Conservation (phyloP, 2,888 invertebrate species). For the Stenurella melanura region DNA sequence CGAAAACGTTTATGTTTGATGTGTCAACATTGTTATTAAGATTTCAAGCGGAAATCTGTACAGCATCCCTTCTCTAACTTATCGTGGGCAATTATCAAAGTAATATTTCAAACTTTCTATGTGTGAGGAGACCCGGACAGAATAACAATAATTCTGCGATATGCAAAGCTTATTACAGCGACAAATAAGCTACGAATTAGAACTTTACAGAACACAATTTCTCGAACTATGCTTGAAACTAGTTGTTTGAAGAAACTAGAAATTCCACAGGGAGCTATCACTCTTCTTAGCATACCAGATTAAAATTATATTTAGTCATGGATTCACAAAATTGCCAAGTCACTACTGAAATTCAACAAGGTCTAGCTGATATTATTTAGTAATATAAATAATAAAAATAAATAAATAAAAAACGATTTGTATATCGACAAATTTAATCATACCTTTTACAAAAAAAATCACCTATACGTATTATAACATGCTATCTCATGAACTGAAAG, state of each 20-base stretch:
- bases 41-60: too few relatives aligned
- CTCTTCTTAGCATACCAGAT: background rate
- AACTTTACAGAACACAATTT: background rate
- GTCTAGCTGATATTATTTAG: too few relatives aligned
- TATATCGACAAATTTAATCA: too few relatives aligned
- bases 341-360: too few relatives aligned
- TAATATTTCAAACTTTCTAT: background rate
- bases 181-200: conserved; percentile 4
- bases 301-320: background rate
- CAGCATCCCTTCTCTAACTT: background rate
- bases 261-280: background rate
- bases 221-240: background rate
- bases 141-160: background rate
- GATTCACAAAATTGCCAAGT: too few relatives aligned
- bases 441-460: too few relatives aligned
- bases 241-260: background rate
- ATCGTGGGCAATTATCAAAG: background rate
- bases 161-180: conserved; percentile 2
- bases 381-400: too few relatives aligned
- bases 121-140: background rate
- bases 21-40: too few relatives aligned
- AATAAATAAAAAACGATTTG: too few relatives aligned
- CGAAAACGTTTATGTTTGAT: too few relatives aligned
- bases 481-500: too few relatives aligned
- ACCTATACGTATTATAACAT: too few relatives aligned